These are phyloP conservation scores for Molossus molossus DNA, from an alignment of 2,797 vertebrate genomes.

Conservation along the genomic window DNA sequence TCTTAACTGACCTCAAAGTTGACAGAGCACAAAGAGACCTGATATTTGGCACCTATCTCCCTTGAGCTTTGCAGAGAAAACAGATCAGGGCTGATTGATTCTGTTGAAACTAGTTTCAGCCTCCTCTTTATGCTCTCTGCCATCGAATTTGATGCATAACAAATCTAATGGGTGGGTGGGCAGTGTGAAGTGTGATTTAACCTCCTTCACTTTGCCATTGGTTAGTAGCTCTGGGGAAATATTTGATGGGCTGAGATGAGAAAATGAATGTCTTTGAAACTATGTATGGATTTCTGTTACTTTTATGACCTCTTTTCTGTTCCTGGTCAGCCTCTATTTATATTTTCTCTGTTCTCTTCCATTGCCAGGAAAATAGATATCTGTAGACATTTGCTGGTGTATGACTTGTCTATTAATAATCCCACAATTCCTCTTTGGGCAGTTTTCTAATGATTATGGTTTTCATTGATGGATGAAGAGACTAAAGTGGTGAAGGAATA, in stretches of 20 bases:
- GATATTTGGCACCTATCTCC: background rate
- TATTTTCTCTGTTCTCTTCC: background rate
- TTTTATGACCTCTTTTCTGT: background rate
- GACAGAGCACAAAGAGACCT: background rate
- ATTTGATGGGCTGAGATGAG: background rate
- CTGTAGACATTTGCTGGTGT: background rate
- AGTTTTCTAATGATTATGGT: background rate
- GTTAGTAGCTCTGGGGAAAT: background rate
- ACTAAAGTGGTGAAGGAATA: background rate
- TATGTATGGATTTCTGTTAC: background rate
- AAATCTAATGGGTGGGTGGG: background rate
- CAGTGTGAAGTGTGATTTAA: background rate
- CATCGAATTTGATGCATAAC: background rate
- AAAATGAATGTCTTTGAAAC: background rate
- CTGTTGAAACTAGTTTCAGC: background rate
- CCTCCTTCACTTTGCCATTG: background rate
- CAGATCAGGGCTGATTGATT: background rate
- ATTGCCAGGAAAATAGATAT: background rate
- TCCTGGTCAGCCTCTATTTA: background rate
- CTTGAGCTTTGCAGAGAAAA: conserved; percentile 33
- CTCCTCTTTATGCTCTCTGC: background rate
- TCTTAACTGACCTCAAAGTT: background rate
- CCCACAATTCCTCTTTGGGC: background rate
- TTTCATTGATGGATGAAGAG: conserved; percentile 7
- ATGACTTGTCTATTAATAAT: background rate